Base-by-base conservation (phyloP, 2,113 vertebrate species). In the Calyptomena viridis region DNA sequence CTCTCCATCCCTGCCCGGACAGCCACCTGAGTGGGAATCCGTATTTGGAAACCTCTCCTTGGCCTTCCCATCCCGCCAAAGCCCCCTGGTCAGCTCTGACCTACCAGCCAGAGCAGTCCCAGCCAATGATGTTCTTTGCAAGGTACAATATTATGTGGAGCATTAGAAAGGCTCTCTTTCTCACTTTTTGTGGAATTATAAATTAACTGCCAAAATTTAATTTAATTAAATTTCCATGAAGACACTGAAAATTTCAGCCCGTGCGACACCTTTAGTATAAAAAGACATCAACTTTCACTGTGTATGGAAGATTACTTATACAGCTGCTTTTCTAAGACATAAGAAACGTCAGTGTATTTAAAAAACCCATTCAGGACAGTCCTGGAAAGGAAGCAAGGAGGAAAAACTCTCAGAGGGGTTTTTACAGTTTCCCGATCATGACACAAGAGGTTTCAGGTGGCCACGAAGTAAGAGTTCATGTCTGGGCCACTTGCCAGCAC, bases 21-120 rank as follows among this genome's bases (percentile, higher is more conserved):
- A 85, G 60, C 12, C 40, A 74, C 14, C 13, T 2, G 1, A 52
- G 44, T 2, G 2, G 35, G 14, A 79, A 82, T 24, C 27, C 10
- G 4, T 12, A 9, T 28, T 27, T 1, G 0, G 23, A 85, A 85
- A 68, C 8, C 5, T 5, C 12, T 84, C 13, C n/a, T 81, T 71
- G 47, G 52, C 35, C 46, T 83, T 80, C 37, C 31, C 40, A n/a
- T 44, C 33, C 39, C 64, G 16, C 39, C 62, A 47, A 55, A 75
- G 15, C 1, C 19, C 23, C 14, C n/a, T 2, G 2, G 39, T 30
- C 55, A 68, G 24, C 44, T 86, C 50, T 1, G 0, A 39, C 7
- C 37, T 19, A 25, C 11, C 31, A 59, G n/a, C 30, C 50, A 67
- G 39, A 20, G 4, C 21, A 55, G 27, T 7, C 31, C 19, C 74